Conservation (phyloP, 1,140 invertebrate genomes). For the Drosophila hydei region DNA sequence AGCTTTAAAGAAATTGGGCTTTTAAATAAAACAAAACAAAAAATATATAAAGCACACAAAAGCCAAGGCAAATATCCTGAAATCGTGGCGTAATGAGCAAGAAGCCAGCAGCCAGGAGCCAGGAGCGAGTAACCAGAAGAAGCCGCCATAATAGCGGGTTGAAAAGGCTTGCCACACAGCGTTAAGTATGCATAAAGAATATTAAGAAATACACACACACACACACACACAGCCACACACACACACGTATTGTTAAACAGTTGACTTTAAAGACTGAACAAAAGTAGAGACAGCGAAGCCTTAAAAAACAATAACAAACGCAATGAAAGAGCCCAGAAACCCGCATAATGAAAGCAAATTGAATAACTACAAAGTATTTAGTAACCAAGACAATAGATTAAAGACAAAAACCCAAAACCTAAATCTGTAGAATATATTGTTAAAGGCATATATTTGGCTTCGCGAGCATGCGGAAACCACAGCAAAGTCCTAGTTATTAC, state of each 20-base stretch:
- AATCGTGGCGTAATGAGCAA: constrained; percentile 15
- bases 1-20: constrained; percentile 91
- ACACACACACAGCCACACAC: constrained; percentile 13
- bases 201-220: constrained; percentile 46
- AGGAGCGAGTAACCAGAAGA: constrained; percentile 30
- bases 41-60: constrained; percentile 35
- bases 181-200: constrained; percentile 55
- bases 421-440: constrained; percentile 12
- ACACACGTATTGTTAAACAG: constrained; percentile 46
- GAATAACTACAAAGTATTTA: constrained; percentile 16
- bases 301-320: constrained; percentile 32
- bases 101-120: constrained; percentile 19
- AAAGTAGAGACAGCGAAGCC: constrained; percentile 40
- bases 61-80: constrained; percentile 33
- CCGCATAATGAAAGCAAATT: constrained; percentile 12
- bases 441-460: constrained; percentile 10
- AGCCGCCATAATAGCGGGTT: constrained; percentile 63
- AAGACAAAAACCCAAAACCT: constrained; percentile 2
- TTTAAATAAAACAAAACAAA: constrained; percentile 83
- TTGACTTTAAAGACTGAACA: constrained; percentile 76
- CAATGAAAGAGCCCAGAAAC: constrained; percentile 24
- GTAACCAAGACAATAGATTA: constrained; percentile 38
- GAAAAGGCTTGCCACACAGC: constrained; percentile 76
- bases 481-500: constrained; percentile 30
- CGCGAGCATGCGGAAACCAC: constrained; percentile 2